A percentile compares a stretch with the other conserved stretches of the same genome.
These are phyloP conservation scores for Paralichthys olivaceus DNA, from an alignment of 2,113 vertebrate species.

Conservation along the genomic window DNA sequence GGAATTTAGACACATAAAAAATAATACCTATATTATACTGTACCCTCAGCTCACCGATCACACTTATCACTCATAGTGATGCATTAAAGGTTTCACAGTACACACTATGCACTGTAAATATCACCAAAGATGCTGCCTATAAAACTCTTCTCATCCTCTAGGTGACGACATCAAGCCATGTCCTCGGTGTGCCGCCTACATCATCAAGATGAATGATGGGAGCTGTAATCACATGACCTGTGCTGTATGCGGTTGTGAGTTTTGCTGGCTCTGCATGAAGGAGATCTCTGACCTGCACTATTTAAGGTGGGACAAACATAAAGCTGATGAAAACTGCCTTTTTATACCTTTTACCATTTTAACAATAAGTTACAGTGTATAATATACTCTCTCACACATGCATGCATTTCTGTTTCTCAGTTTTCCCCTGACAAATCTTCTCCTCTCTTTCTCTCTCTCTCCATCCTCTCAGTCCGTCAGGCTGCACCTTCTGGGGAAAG, in stretches of 20 bases:
- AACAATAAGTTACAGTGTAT: neutral
- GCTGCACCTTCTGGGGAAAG: slow-evolving; percentile 99
- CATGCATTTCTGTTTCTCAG: neutral
- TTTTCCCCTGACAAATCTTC: neutral
- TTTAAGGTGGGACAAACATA: slow-evolving; percentile 86
- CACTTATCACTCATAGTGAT: neutral
- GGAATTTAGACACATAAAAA: neutral
- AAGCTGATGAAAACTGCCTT: neutral
- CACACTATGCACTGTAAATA: neutral
- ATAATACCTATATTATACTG: too few relatives aligned
- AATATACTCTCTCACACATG: neutral
- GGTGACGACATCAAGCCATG: slow-evolving; percentile 99
- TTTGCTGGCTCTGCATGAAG: slow-evolving; percentile 99
- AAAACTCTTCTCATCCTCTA: slow-evolving; percentile 44
- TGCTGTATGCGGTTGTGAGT: slow-evolving; percentile 98
- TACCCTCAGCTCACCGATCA: too few relatives aligned
- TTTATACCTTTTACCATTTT: too few relatives aligned
- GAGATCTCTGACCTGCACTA: slow-evolving; percentile 99
- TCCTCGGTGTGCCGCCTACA: slow-evolving; percentile 97
- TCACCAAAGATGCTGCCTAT: too few relatives aligned
- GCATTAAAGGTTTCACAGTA: neutral
- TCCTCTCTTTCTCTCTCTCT: neutral
- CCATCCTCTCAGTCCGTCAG: slow-evolving; percentile 88
- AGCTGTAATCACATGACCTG: slow-evolving; percentile 99
- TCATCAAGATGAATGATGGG: slow-evolving; percentile 99